Evolutionary conservation across 2,113 vertebrate genomes (phyloP), one percentile per base, ranked within the genome.

Genomic region (Dromaius novaehollandiae): DNA sequence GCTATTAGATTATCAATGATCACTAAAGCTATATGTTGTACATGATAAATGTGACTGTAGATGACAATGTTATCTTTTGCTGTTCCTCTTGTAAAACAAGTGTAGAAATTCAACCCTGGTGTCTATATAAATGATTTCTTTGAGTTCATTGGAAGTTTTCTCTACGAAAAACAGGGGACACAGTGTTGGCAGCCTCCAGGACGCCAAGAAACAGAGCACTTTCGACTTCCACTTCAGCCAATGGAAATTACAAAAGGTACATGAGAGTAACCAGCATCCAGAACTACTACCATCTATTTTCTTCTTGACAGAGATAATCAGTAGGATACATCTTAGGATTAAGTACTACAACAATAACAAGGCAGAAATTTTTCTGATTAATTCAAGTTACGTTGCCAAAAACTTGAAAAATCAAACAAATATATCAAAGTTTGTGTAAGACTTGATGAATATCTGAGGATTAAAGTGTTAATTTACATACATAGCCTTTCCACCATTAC

Each of bases 351-450:
- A 32, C 58, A 55, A 38, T 6, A 89, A 48, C 77, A 71, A 76
- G 65, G 3, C 63, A 87, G 68, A 55, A 84, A 73, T 74, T 38
- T 51, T 93, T 76, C 40, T 25, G 65, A 63, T 42, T 78, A 90
- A 79, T 90, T 95, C 38, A 30, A 26, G 38, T 56, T 56, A 93
- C 34, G 34, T 87, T 86, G 53, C 36, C 51, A 86, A 55, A 81
- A 82, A 80, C 82, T 60, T 55, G 71, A 85, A 91, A 95, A 86
- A 86, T 34, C 68, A 83, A 82, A 55, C 38, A 93, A 40, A 74
- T 63, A 42, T 63, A 91, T 74, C 38, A 89, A 88, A n/a, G 87
- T 73, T 58, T 91, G 58, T 78, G 56, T 16, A 28, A 90, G 60
- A 96, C 78, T 56, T 34, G 79, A 74, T 36, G 51, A 90, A 58